Conservation (phyloP, 1,140 invertebrate genomes). For the Panulirus ornatus region DNA sequence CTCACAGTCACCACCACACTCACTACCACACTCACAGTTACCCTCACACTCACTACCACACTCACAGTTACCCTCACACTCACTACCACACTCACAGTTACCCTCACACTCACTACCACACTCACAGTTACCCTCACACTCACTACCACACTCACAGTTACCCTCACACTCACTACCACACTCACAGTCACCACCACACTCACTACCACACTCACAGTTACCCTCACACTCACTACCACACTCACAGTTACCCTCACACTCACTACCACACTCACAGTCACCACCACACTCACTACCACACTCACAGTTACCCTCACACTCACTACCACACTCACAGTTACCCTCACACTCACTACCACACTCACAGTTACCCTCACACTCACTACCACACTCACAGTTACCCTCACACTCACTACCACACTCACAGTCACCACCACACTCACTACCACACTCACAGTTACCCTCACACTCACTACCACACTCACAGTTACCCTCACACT, state of each 20-base stretch:
- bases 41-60: too few species aligned
- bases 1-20: background rate
- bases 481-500: too few species aligned
- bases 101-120: too few species aligned
- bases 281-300: background rate
- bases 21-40: too few species aligned
- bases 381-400: background rate
- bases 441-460: too few species aligned
- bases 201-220: background rate
- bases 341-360: too few species aligned
- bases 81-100: too few species aligned
- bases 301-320: background rate
- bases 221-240: too few species aligned
- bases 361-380: background rate
- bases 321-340: background rate
- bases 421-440: too few species aligned
- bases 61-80: too few species aligned
- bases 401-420: too few species aligned
- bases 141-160: background rate
- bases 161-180: background rate
- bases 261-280: background rate
- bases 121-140: background rate
- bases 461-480: too few species aligned
- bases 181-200: background rate
- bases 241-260: background rate